A percentile compares a stretch with the other conserved stretches of the same genome.
Conservation (phyloP, 2,113 vertebrate species). For the Daboia siamensis region DNA sequence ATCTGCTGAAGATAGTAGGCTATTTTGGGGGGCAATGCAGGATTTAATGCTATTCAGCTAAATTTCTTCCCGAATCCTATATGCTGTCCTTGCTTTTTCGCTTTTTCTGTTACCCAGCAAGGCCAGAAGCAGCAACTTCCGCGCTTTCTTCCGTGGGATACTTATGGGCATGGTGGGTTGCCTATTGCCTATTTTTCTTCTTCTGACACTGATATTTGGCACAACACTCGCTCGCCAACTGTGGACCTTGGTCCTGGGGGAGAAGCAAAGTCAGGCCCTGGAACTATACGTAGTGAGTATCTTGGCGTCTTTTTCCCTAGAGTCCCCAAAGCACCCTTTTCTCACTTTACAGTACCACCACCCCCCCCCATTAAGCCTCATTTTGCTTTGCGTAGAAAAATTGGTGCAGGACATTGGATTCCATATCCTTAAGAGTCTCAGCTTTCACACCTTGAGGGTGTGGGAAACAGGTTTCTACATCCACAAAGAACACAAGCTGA, state of each 20-base stretch:
- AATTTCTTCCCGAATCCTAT: not conserved
- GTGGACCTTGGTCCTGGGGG: conserved; percentile 65
- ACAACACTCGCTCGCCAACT: conserved; percentile 60
- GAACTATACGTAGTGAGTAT: conserved; percentile 70
- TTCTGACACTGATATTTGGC: conserved; percentile 67
- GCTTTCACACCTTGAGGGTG: not conserved
- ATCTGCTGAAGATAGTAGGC: too few species aligned
- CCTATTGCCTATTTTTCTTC: conserved; percentile 69
- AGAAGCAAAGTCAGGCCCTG: conserved; percentile 58
- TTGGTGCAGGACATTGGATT: not conserved
- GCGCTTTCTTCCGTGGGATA: conserved; percentile 71
- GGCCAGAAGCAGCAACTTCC: conserved; percentile 61
- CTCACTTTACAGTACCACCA: too few species aligned
- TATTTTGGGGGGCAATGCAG: not conserved
- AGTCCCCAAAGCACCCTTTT: not conserved
- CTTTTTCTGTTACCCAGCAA: conserved; percentile 53
- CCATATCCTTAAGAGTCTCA: not conserved
- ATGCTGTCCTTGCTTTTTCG: not conserved
- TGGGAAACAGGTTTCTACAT: not conserved
- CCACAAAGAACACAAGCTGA: not conserved
- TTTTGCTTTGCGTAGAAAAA: not conserved
- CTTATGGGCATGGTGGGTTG: conserved; percentile 73
- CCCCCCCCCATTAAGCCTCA: not conserved
- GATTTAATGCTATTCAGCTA: not conserved
- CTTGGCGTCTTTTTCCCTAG: not conserved